These are phyloP conservation scores for Ethmia dodecea DNA, from an alignment of 2,888 invertebrate species.

Conservation along the genomic window DNA sequence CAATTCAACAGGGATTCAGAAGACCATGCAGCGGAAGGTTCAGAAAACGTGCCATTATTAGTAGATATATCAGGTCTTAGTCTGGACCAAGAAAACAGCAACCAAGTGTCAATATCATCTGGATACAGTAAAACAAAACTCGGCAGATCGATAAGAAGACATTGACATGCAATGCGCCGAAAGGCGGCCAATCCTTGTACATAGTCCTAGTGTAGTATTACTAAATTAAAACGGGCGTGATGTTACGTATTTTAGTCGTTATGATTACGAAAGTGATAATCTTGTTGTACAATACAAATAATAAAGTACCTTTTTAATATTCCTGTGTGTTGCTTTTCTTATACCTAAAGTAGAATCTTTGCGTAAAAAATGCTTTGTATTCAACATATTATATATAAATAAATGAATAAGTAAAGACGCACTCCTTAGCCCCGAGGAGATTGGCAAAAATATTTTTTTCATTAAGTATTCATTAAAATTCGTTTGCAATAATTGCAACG, in stretches of 20 bases:
- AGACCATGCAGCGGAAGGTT: constrained; percentile 51
- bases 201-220: constrained; percentile 68
- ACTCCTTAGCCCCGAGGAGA: too few relatives aligned
- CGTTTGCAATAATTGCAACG: too few relatives aligned
- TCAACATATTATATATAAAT: too few relatives aligned
- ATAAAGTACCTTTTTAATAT: constrained; percentile 49
- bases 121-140: constrained; percentile 75
- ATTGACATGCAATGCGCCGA: constrained; percentile 40
- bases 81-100: constrained; percentile 51
- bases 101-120: constrained; percentile 67
- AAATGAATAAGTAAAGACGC: too few relatives aligned
- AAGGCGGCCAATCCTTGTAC: constrained; percentile 56
- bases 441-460: too few relatives aligned
- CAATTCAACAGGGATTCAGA: constrained; percentile 48
- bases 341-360: background rate
- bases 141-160: constrained; percentile 64
- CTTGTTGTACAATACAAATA: constrained; percentile 70
- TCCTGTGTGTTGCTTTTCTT: background rate
- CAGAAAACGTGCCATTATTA: constrained; percentile 73
- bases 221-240: constrained; percentile 68
- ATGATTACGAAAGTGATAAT: constrained; percentile 69
- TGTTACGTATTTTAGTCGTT: constrained; percentile 58
- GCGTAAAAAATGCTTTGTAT: too few relatives aligned
- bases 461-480: too few relatives aligned
- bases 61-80: constrained; percentile 67